Evolutionary conservation across 1,140 invertebrate genomes (phyloP), one percentile per base, ranked within the genome.

Genomic region (Nephila pilipes): DNA sequence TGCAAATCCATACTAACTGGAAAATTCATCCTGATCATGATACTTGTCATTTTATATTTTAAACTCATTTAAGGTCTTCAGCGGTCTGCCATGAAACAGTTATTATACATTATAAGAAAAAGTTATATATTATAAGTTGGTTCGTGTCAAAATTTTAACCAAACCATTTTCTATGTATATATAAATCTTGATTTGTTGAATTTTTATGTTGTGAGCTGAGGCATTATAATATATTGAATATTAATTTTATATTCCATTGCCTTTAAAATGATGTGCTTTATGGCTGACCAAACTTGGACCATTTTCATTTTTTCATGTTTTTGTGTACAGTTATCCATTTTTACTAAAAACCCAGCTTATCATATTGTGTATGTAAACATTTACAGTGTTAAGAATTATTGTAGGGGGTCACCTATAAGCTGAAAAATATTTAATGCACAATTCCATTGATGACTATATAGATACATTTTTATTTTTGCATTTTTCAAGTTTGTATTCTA

Each of bases 1-100:
- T 10, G 91, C 91, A 8, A 92, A 92, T 58, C 91, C 81, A 58
- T 92, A 92, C 29, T 92, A 63, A 92, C 25, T 20, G 29, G 14
- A 4, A 85, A 20, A 32, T n/a, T 46, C 36, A 55, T 83, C n/a
- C n/a, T 54, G 6, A 36, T 36, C 29, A 75, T 75, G 63, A 65
- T 75, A 32, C 36, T 75, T 29, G 32, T 75, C 69, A 75, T 75
- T 36, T 60, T 60, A 20, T 60, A 29, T 75, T 32, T 75, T 32
- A 75, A 69, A 75, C 69, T 75, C 69, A 75, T 36, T 75, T 32
- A 29, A 18, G 69, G 29, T 75, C 69, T 32, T 18, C 5, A 32
- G 32, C 36, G 29, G 69, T 75, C 12, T 75, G 69, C 69, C 69
- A 75, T 75, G 14, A 25, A 29, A 75, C 69, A 32, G 16, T 32